Evolutionary conservation across 2,113 vertebrate species (phyloP).

Genomic region (Dicrurus megarhynchus): DNA sequence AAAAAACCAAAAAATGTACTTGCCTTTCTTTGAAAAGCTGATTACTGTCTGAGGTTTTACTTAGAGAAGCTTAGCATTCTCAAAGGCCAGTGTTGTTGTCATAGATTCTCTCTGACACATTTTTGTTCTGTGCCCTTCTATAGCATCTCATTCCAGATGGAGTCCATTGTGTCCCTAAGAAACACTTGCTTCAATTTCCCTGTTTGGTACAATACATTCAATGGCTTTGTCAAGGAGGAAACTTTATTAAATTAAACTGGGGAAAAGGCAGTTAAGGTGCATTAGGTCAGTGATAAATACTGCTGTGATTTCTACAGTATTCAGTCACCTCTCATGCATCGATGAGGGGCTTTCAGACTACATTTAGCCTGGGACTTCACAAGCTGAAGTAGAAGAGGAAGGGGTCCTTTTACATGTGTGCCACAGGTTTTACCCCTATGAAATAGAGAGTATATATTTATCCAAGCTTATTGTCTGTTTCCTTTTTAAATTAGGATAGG

Average conservation of each 20-base stretch:
- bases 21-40: neutral
- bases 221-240: neutral
- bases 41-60: neutral
- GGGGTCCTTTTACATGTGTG: neutral
- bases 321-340: neutral
- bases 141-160: neutral
- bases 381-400: neutral
- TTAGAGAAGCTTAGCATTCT: neutral
- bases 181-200: neutral
- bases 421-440: neutral
- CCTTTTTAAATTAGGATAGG: neutral
- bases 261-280: neutral
- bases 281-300: neutral
- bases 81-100: neutral
- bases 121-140: neutral
- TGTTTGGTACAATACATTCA: neutral
- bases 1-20: neutral
- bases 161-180: neutral
- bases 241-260: neutral
- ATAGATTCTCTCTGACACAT: neutral
- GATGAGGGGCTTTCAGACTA: neutral
- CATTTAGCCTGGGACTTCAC: neutral
- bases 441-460: neutral
- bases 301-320: neutral
- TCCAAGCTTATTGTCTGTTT: neutral